phyloP scores from a whole-genome alignment of 2,888 invertebrate species.

The Acleris literana region DNA sequence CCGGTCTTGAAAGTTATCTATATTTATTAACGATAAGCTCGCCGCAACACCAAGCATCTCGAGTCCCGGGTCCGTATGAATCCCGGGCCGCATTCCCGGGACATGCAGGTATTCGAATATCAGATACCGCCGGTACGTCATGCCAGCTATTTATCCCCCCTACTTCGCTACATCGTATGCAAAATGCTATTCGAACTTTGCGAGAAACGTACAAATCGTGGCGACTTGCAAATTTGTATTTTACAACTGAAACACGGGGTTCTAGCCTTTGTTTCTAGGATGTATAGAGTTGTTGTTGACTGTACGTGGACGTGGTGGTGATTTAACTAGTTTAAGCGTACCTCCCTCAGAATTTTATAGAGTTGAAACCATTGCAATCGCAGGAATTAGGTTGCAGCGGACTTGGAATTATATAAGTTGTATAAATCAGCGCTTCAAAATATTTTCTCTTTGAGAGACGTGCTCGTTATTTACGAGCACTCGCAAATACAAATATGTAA shows the following conservation, averaged over 20 bases:
- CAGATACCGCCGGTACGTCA: conserved; percentile 26
- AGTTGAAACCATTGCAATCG: conserved; percentile 28
- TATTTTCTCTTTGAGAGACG: not conserved
- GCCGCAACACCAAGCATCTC: conserved; percentile 1
- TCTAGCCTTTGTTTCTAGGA: conserved; percentile 1
- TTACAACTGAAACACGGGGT: not conserved
- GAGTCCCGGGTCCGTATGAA: conserved; percentile 7
- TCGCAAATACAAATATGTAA: no score
- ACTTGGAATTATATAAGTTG: not conserved
- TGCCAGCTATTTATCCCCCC: conserved; percentile 24
- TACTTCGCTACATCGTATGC: conserved; percentile 20
- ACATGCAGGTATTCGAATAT: conserved; percentile 27
- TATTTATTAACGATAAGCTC: not conserved
- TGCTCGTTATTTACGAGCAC: no score
- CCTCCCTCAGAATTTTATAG: conserved; percentile 25
- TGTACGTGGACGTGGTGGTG: not conserved
- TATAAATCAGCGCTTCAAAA: not conserved
- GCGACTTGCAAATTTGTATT: conserved; percentile 5
- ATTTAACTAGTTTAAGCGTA: conserved; percentile 4
- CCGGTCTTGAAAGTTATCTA: no score
- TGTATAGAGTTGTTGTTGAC: not conserved
- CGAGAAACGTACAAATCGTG: not conserved
- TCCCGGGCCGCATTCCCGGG: conserved; percentile 3
- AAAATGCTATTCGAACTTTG: conserved; percentile 32
- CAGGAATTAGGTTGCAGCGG: conserved; percentile 9